A percentile compares a stretch with the other conserved stretches of the same genome.
These are phyloP conservation scores for Hydrophis major DNA, from an alignment of 2,797 vertebrate species.

Conservation along the genomic window DNA sequence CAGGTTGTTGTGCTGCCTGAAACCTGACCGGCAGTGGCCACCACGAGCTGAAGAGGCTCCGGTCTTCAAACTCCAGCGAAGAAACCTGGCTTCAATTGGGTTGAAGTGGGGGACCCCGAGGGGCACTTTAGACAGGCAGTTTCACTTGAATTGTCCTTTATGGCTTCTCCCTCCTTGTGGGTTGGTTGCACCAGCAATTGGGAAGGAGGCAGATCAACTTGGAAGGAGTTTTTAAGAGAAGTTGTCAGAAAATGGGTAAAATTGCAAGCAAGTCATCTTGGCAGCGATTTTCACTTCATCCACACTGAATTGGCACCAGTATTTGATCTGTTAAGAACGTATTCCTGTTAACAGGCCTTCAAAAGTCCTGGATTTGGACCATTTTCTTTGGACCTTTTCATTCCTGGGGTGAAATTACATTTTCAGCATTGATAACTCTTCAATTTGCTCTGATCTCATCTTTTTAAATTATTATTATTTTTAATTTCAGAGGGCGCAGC, in stretches of 20 bases:
- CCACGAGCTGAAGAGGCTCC: background rate
- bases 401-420: background rate
- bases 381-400: too few relatives aligned
- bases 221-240: background rate
- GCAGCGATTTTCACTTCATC: background rate
- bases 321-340: background rate
- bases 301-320: background rate
- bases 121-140: background rate
- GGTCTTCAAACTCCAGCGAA: background rate
- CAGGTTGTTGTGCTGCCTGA: background rate
- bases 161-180: background rate
- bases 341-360: background rate
- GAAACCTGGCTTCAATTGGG: background rate
- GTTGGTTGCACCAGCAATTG: background rate
- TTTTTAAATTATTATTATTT: constrained; percentile 44
- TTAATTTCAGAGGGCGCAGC: constrained; percentile 89
- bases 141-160: background rate
- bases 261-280: background rate
- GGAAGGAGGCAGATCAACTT: background rate
- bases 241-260: background rate
- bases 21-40: too few relatives aligned
- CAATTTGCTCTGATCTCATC: background rate
- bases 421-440: constrained; percentile 7
- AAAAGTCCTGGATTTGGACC: background rate
- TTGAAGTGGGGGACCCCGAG: background rate